Base-by-base conservation (phyloP, 2,888 invertebrate genomes). In the Trachelus troglodyta region DNA sequence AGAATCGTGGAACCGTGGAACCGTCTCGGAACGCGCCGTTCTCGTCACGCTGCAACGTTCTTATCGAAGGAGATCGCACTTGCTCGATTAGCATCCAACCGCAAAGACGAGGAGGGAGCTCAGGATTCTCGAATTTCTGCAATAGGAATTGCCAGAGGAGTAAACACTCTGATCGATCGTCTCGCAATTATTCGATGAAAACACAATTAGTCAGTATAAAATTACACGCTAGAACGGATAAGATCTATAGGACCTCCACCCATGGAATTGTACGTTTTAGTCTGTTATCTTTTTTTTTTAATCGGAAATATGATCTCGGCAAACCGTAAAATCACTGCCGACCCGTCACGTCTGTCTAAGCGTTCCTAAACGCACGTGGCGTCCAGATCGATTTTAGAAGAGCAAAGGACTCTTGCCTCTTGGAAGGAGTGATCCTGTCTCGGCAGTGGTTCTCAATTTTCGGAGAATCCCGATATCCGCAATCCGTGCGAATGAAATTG, bases 1-100 rank as follows among this genome's bases (percentile, higher is more conserved):
- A 76, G 76, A 81, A 83, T 77, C 81, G 79, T 76, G 83, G 77
- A 78, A 79, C 77, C 80, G 76, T 77, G 78, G 76, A 81, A 83
- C 78, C 80, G 81, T 79, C 69, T 33, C 74, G 35, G 74, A 34
- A 34, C 35, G 74, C 23, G 37, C 74, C 35, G 37, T 12, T 31
- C 33, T 31, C 71, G 71, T 71, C 71, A 71, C 12, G 71, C 33
- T 71, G 71, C 71, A 71, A 3, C 31, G 71, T 71, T 12, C 56
- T 56, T 56, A 56, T 56, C 56, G 56, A 23, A 15, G 23, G 9
- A 56, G 56, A 56, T 56, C 56, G 23, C 56, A 23, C 56, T 56
- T 23, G 23, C 56, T 56, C 56, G 56, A 56, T 56, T 56, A 56
- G 23, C 56, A 56, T 56, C 23, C 2, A 15, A 23, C 6, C 23